A percentile compares a stretch with the other conserved stretches of the same genome.
Conservation (phyloP, 1,140 invertebrate genomes). For the Oryzaephilus surinamensis region DNA sequence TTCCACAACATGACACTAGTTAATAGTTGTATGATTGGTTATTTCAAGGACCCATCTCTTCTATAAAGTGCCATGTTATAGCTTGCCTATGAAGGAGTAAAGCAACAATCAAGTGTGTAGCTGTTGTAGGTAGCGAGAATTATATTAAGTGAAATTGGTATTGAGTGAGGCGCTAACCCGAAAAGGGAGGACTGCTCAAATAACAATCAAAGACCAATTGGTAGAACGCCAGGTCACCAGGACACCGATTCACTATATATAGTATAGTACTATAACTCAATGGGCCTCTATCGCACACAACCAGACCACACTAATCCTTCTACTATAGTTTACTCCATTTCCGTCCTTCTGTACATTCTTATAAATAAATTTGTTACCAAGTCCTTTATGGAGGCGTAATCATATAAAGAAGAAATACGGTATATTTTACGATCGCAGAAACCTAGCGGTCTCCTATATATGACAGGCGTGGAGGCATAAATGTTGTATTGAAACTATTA, state of each 20-base stretch:
- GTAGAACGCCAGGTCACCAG: constrained; percentile 17
- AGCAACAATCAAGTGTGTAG: too few species aligned
- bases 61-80: too few species aligned
- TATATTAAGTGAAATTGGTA: too few species aligned
- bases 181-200: constrained; percentile 18
- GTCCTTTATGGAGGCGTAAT: constrained; percentile 25
- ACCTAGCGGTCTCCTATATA: too few species aligned
- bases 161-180: constrained; percentile 21
- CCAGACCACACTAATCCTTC: constrained; percentile 23
- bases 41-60: too few species aligned
- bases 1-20: too few species aligned
- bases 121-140: too few species aligned
- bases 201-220: constrained; percentile 26
- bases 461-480: too few species aligned
- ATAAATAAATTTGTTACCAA: constrained; percentile 29
- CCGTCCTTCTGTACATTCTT: constrained; percentile 16
- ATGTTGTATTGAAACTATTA: constrained; percentile 17
- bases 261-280: constrained; percentile 24
- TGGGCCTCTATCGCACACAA: constrained; percentile 22
- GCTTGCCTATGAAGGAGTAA: too few species aligned
- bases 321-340: constrained; percentile 11
- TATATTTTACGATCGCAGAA: constrained; percentile 24
- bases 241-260: constrained; percentile 15
- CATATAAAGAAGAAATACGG: constrained; percentile 29
- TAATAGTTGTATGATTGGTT: too few species aligned